Base-by-base conservation (phyloP, 2,797 vertebrate species). In the Gobionotothen gibberifrons region DNA sequence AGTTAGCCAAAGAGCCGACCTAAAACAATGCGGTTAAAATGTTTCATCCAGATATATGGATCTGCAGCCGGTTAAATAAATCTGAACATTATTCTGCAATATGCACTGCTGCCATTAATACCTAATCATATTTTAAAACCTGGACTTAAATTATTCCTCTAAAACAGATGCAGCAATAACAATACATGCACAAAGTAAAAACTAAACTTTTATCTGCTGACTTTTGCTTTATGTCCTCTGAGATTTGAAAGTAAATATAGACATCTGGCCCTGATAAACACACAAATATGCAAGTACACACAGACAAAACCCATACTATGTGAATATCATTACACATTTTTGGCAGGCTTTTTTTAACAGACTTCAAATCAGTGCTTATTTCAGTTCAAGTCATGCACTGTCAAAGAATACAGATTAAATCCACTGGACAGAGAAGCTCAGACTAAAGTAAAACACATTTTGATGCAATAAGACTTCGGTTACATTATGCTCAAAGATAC, bases 161-260 rank as follows among this genome's bases (percentile, higher is more conserved):
- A 66, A 26, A 26, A 26, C 26, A 26, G 73, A 17, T 58, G 57
- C 60, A 67, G 57, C 49, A 43, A 47, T 43, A 59, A 72, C 62
- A 54, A 61, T 61, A 80, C 64, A 43, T 72, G 21, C 19, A 55
- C 48, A 52, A 9, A 72, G 26, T 26, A 52, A 63, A 76, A 81
- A 54, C 0, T 11, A 48, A 54, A 26, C 43, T 71, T 48, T 69
- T 62, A 54, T 59, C 76, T 59, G 55, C 42, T 49, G 49, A 32
- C 32, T 81, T 71, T 81, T 63, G 65, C 68, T 69, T 67, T 26
- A 60, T 43, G 68, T 64, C 76, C n/a, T 3, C 55, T 76, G 70
- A 83, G 81, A 85, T 83, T 79, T 74, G 32, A 84, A 48, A 72
- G 56, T 86, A 84, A 85, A 89, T 61, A 74, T 53, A 82, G 74